These are phyloP conservation scores for Camponotus vicinus DNA, from an alignment of 1,140 invertebrate species.

Conservation along the genomic window DNA sequence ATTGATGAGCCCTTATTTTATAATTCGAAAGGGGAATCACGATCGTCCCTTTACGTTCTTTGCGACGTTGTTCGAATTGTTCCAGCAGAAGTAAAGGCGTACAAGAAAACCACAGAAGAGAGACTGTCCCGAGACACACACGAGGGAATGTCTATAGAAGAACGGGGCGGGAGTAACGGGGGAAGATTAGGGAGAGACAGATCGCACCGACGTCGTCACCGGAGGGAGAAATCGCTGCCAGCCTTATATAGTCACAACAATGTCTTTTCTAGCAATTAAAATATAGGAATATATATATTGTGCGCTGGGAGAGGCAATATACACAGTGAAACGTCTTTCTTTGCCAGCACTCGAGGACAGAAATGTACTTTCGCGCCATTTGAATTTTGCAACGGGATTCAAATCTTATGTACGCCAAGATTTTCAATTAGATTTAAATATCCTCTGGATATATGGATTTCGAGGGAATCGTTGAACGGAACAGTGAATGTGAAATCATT, in stretches of 20 bases:
- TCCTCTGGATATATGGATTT: background rate
- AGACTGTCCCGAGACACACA: conserved; percentile 31
- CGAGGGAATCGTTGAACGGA: background rate
- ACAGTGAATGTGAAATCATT: conserved; percentile 4
- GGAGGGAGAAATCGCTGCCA: conserved; percentile 34
- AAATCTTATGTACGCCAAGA: background rate
- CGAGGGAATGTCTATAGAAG: background rate
- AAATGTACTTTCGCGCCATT: conserved; percentile 14
- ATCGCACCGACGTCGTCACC: background rate
- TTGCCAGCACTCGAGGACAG: conserved; percentile 5
- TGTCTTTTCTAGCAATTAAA: conserved; percentile 63
- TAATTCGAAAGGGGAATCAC: background rate
- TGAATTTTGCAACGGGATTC: background rate
- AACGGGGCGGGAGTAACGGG: conserved; percentile 10
- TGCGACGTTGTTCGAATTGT: conserved; percentile 67
- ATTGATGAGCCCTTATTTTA: background rate
- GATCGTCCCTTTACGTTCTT: conserved; percentile 41
- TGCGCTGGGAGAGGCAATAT: conserved; percentile 19
- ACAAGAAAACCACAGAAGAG: background rate
- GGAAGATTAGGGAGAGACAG: conserved; percentile 18
- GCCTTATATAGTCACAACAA: conserved; percentile 50
- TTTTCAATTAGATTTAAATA: background rate
- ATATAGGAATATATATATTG: conserved; percentile 37
- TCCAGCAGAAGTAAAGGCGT: conserved; percentile 64
- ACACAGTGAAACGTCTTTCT: conserved; percentile 27